Evolutionary conservation across 2,113 vertebrate genomes (phyloP).

Genomic region (Psittacula cyanocephala): DNA sequence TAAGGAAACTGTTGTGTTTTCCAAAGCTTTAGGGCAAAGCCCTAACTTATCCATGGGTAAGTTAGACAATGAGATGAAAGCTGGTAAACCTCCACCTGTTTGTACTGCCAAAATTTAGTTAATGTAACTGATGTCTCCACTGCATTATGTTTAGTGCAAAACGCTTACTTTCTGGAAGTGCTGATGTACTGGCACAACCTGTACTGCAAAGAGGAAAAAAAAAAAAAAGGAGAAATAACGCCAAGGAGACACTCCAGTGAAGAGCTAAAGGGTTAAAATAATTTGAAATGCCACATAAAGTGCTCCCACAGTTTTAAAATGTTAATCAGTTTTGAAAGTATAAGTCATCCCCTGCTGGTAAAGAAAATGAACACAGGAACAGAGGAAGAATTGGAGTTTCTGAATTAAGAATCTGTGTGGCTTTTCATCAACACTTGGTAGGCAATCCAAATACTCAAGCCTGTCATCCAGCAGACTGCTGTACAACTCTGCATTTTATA

Average conservation of each 20-base stretch:
- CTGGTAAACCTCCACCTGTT: neutral
- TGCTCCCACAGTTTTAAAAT: conserved; percentile 56
- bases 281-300: conserved; percentile 22
- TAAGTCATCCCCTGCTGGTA: conserved; percentile 59
- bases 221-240: rapidly evolving
- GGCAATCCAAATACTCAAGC: conserved; percentile 28
- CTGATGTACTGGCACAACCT: neutral
- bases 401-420: conserved; percentile 47
- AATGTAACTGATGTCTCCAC: neutral
- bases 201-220: neutral
- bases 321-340: conserved; percentile 65
- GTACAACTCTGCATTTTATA: neutral
- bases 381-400: conserved; percentile 43
- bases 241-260: neutral
- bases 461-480: neutral
- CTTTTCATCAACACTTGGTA: conserved; percentile 53
- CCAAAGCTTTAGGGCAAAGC: neutral
- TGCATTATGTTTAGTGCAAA: neutral
- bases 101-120: neutral
- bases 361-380: conserved; percentile 64
- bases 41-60: neutral
- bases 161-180: neutral
- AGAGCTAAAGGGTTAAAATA: conserved; percentile 28
- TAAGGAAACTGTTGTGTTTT: neutral
- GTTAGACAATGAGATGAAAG: neutral